phyloP scores from a whole-genome alignment of 2,797 vertebrate species.

The Bothrops alternatus region DNA sequence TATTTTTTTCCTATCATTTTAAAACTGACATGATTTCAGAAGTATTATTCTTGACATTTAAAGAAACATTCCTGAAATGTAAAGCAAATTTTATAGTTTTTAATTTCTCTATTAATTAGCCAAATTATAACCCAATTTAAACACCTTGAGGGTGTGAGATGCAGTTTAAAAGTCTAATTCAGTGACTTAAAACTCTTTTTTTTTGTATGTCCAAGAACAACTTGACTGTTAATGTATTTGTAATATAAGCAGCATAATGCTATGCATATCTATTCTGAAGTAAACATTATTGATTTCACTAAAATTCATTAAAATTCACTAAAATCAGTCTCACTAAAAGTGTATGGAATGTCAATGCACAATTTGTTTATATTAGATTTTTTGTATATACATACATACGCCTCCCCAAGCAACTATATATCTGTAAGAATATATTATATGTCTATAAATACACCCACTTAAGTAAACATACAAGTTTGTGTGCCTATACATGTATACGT shows the following conservation, averaged over 20 bases:
- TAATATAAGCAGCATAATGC: not conserved
- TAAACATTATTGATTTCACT: not conserved
- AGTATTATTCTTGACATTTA: slow-evolving; percentile 48
- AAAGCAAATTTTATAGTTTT: slow-evolving; percentile 32
- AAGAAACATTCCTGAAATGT: slow-evolving; percentile 50
- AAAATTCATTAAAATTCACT: not conserved
- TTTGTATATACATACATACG: slow-evolving; percentile 53
- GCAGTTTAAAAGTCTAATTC: slow-evolving; percentile 54
- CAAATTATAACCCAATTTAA: slow-evolving; percentile 61
- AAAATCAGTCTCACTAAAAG: not conserved
- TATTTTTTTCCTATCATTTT: slow-evolving; percentile 61
- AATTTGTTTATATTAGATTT: slow-evolving; percentile 26
- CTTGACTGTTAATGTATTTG: slow-evolving; percentile 60
- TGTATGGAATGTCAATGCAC: slow-evolving; percentile 19
- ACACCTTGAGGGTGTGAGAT: slow-evolving; percentile 41
- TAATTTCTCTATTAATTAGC: slow-evolving; percentile 57
- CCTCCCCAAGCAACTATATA: not conserved
- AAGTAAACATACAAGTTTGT: not conserved
- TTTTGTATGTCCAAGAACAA: slow-evolving; percentile 50
- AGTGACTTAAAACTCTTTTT: slow-evolving; percentile 50
- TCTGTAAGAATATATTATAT: not conserved
- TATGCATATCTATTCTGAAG: not conserved
- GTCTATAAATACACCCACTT: not conserved
- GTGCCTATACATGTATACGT: not conserved
- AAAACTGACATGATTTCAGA: slow-evolving; percentile 57